These are phyloP conservation scores for Heliconius nattereri DNA, from an alignment of 1,140 invertebrate species.

Conservation along the genomic window DNA sequence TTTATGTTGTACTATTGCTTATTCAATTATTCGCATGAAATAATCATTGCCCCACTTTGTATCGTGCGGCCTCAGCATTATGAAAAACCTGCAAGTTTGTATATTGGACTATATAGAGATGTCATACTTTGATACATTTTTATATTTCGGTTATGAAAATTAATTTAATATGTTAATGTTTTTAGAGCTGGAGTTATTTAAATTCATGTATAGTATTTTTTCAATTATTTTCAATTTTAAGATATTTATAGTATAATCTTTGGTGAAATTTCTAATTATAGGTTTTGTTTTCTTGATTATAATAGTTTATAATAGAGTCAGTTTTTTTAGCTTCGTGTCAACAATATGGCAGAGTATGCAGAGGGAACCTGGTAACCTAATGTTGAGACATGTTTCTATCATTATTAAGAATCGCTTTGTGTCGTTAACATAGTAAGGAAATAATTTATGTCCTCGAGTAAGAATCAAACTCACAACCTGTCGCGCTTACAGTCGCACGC, in stretches of 20 bases:
- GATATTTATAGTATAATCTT: neutral
- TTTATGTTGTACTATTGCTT: conserved; percentile 6
- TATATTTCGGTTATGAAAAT: neutral
- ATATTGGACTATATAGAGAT: neutral
- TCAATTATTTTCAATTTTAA: neutral
- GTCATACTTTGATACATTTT: neutral
- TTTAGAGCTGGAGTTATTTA: too few relatives aligned
- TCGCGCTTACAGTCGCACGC: too few relatives aligned
- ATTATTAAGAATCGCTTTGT: too few relatives aligned
- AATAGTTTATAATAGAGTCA: too few relatives aligned
- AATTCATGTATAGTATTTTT: neutral
- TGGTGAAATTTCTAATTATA: neutral
- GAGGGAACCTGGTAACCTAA: too few relatives aligned
- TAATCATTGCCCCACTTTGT: conserved; percentile 1
- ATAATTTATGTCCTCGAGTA: too few relatives aligned
- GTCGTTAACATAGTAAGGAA: too few relatives aligned
- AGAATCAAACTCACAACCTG: too few relatives aligned
- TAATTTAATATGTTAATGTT: neutral
- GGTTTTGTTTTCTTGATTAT: too few relatives aligned
- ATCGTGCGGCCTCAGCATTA: neutral
- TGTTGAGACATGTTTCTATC: too few relatives aligned
- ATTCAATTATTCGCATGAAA: neutral
- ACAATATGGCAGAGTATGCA: too few relatives aligned
- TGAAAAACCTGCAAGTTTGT: neutral
- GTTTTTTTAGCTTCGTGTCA: too few relatives aligned